Evolutionary conservation across 92 coral and sea anemone species (phyloP), one percentile per base, ranked within the genome.

Genomic region (Epizoanthus fatuus): DNA sequence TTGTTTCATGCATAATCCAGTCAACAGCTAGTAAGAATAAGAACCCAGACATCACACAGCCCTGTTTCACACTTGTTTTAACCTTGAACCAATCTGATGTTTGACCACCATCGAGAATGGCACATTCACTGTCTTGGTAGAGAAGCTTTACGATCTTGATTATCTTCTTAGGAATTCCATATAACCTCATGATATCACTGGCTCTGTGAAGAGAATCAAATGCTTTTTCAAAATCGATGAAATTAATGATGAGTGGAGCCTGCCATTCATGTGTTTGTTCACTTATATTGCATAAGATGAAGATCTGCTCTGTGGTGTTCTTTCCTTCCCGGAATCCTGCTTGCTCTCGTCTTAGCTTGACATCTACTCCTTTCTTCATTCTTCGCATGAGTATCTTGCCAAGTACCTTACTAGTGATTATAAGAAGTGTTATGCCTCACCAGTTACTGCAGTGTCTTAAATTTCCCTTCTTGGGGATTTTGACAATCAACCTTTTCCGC

Each of bases 391-490:
- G 32, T 44, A 79, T 75, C 79, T 52, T 69, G 57, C 51, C 45
- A 32, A 84, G 71, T 39, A 84, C 58, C 25, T 73, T 84, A 25
- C 74, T 74, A 9, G 19, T 35, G 64, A 73, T 60, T 0, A 59
- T 5, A 44, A 87, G 60, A 25, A 87, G 80, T 9, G 91, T 81
- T 60, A 81, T 60, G 7, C 86, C 81, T 70, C 85, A 53, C 90
- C 79, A 86, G 49, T 58, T 67, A 62, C 62, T 64, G 57, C 87
- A 87, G 1, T 74, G 75, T 0, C 64, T 20, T 39, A 87, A 51
- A 37, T 52, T 47, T n/a, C 91, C 87, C 64, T 88, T 75, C 54
- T 88, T 88, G 76, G 73, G 39, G 32, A 88, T 17, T 40, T 74
- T 81, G 42, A 65, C 69, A 17, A 82, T 64, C 7, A 82, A 40